Conservation (phyloP, 1,140 invertebrate species). For the Hirudo medicinalis region DNA sequence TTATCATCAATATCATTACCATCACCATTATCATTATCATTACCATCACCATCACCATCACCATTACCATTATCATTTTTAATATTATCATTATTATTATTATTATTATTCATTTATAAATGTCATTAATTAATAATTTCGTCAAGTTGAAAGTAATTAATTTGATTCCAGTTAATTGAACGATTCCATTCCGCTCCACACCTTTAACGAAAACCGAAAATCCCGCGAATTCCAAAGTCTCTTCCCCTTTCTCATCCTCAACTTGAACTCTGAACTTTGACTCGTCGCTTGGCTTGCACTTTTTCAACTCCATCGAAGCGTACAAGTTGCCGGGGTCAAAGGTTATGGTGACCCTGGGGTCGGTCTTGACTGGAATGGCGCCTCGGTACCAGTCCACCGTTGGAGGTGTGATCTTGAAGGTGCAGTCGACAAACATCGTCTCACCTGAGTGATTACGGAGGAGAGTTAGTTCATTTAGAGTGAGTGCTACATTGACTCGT, state of each 20-base stretch:
- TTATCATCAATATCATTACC: too few species aligned
- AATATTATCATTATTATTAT: too few species aligned
- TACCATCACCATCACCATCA: too few species aligned
- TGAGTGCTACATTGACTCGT: too few species aligned
- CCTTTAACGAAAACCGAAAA: constrained; percentile 91
- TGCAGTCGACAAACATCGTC: constrained; percentile 29
- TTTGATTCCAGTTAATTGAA: too few species aligned
- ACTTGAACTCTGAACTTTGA: constrained; percentile 74
- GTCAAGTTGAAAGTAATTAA: too few species aligned
- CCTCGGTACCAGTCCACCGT: constrained; percentile 22
- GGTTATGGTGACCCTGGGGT: constrained; percentile 32
- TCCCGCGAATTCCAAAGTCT: constrained; percentile 60
- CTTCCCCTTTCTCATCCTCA: constrained; percentile 81
- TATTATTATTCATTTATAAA: too few species aligned
- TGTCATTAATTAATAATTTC: too few species aligned
- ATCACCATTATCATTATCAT: too few species aligned
- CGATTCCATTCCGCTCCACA: constrained; percentile 31
- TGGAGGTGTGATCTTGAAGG: constrained; percentile 27
- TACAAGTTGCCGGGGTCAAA: constrained; percentile 68
- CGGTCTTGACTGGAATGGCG: constrained; percentile 23
- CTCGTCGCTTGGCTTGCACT: constrained; percentile 91
- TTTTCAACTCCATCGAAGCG: constrained; percentile 83
- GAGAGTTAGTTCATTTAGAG: background rate
- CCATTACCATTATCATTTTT: too few species aligned
- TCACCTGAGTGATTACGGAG: constrained; percentile 29